A percentile compares a stretch with the other conserved stretches of the same genome.
phyloP scores from a whole-genome alignment of 2,797 vertebrate species.

The Adrianichthys oophorus region DNA sequence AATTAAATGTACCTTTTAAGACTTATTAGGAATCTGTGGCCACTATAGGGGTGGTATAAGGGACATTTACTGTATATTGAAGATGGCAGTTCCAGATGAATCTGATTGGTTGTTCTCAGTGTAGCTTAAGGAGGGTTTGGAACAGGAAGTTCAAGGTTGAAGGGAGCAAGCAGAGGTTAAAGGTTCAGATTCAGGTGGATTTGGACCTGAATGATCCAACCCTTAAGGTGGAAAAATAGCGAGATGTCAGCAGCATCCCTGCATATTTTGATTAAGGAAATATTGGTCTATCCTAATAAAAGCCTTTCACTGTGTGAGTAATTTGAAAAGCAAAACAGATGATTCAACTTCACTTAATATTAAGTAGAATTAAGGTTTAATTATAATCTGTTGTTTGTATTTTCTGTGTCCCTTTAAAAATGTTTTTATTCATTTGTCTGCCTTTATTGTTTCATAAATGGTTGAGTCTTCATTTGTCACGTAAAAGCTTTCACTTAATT shows the following conservation, averaged over 20 bases:
- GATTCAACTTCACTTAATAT: conserved; percentile 2
- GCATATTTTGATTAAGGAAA: no score
- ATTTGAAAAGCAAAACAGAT: no score
- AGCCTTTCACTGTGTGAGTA: no score
- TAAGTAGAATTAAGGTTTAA: conserved; percentile 1
- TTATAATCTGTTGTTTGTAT: not conserved
- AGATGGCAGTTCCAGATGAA: conserved; percentile 47
- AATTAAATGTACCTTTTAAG: no score
- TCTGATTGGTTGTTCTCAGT: conserved; percentile 64
- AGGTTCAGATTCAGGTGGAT: no score
- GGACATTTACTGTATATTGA: no score
- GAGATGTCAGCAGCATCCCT: conserved; percentile 39
- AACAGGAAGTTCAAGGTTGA: conserved; percentile 49
- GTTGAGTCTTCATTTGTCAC: conserved; percentile 1
- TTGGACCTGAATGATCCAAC: conserved; percentile 53
- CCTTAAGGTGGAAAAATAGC: conserved; percentile 55
- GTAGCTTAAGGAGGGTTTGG: conserved; percentile 22
- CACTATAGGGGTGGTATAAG: no score
- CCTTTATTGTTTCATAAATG: conserved; percentile 7
- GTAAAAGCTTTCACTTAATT: conserved; percentile 18
- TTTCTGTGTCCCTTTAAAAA: conserved; percentile 3
- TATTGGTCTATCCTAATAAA: no score
- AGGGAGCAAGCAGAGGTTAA: conserved; percentile 19
- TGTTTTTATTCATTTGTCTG: conserved; percentile 10
- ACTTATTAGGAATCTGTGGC: no score